Evolutionary conservation across 2,888 invertebrate species (phyloP).

Genomic region (Spatulosminthurus flaviceps): DNA sequence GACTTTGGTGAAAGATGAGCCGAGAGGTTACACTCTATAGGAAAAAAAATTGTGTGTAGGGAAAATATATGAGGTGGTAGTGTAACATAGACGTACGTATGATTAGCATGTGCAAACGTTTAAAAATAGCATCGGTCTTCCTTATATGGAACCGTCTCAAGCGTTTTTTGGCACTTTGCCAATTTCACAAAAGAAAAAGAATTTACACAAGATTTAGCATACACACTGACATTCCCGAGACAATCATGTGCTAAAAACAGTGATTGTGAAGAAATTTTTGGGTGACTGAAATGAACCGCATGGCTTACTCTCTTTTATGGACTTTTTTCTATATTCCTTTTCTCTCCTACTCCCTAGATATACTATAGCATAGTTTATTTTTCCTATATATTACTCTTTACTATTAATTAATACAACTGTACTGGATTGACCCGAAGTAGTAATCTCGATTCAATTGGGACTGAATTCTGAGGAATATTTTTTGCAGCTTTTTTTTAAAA

Average conservation of each 20-base stretch:
- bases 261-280: constrained; percentile 28
- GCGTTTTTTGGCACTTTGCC: constrained; percentile 44
- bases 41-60: background rate
- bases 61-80: background rate
- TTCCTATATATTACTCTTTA: too few relatives aligned
- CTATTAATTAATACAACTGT: too few relatives aligned
- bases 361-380: too few relatives aligned
- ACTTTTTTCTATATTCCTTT: background rate
- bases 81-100: background rate
- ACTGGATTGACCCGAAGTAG: too few relatives aligned
- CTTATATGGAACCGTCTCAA: constrained; percentile 46
- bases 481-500: too few relatives aligned
- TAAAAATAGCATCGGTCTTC: constrained; percentile 44
- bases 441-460: too few relatives aligned
- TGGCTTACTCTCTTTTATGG: constrained; percentile 3
- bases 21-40: background rate
- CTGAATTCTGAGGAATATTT: too few relatives aligned
- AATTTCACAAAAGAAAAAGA: constrained; percentile 41
- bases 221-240: constrained; percentile 34
- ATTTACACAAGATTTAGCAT: constrained; percentile 38
- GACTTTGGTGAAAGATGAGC: constrained; percentile 23
- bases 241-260: constrained; percentile 44
- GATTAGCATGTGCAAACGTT: constrained; percentile 39
- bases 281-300: constrained; percentile 24
- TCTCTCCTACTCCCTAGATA: background rate